Conservation (phyloP, 2,888 invertebrate species). For the Xylota sylvarum region DNA sequence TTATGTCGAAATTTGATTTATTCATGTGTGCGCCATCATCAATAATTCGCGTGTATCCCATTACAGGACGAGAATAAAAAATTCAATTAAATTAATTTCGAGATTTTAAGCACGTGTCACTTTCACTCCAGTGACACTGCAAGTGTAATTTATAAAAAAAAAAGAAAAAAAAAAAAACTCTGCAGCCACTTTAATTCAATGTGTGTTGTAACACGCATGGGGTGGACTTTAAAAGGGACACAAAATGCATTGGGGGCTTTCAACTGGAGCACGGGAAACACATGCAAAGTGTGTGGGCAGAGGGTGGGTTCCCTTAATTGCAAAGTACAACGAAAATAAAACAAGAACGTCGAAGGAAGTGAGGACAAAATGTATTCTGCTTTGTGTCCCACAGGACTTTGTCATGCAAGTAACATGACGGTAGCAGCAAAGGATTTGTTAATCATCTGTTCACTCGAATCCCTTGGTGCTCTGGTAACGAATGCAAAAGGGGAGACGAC, state of each 20-base stretch:
- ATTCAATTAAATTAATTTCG: slow-evolving; percentile 74
- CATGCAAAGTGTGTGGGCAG: slow-evolving; percentile 22
- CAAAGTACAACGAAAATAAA: slow-evolving; percentile 28
- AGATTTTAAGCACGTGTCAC: slow-evolving; percentile 72
- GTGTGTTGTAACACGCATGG: slow-evolving; percentile 47
- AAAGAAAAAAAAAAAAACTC: slow-evolving; percentile 26
- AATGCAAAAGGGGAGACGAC: slow-evolving; percentile 22
- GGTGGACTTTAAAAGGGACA: slow-evolving; percentile 45
- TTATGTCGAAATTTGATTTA: slow-evolving; percentile 68
- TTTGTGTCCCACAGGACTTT: slow-evolving; percentile 59
- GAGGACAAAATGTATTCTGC: slow-evolving; percentile 35
- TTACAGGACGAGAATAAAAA: slow-evolving; percentile 36
- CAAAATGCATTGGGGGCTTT: neutral
- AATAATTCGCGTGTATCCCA: slow-evolving; percentile 63
- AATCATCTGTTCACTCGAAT: slow-evolving; percentile 54
- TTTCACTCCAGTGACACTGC: slow-evolving; percentile 72
- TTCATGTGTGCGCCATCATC: slow-evolving; percentile 56
- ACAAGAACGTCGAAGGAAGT: slow-evolving; percentile 22
- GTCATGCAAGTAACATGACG: slow-evolving; percentile 52
- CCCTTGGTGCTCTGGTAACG: slow-evolving; percentile 22
- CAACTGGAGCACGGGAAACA: slow-evolving; percentile 9
- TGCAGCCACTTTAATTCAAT: slow-evolving; percentile 56
- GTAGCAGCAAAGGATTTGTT: slow-evolving; percentile 60
- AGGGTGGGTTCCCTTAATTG: slow-evolving; percentile 6
- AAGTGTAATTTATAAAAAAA: slow-evolving; percentile 65